Conservation (phyloP, 2,888 invertebrate species). For the Andrena bicolor region DNA sequence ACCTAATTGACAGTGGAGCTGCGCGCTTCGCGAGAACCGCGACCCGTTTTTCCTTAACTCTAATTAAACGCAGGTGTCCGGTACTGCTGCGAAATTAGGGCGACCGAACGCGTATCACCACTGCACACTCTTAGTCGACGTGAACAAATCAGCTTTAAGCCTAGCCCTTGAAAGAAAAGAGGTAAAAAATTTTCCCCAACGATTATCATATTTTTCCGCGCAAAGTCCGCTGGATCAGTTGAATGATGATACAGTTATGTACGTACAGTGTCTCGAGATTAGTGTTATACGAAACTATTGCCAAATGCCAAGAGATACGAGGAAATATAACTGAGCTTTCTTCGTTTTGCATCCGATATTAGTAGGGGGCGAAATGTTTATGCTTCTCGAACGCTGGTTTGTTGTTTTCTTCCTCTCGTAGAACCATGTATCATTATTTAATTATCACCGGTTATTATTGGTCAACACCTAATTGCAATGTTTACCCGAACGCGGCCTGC, state of each 20-base stretch:
- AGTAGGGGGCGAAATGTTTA: too few relatives aligned
- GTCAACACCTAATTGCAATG: neutral
- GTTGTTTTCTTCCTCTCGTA: too few relatives aligned
- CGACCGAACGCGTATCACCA: slow-evolving; percentile 97
- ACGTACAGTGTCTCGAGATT: neutral
- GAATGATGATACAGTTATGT: too few relatives aligned
- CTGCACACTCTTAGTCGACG: slow-evolving; percentile 96
- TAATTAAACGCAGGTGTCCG: slow-evolving; percentile 91
- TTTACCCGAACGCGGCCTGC: neutral
- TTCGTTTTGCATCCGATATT: neutral
- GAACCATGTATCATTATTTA: too few relatives aligned
- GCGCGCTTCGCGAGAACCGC: neutral
- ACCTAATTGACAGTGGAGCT: slow-evolving; percentile 12
- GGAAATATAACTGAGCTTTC: neutral
- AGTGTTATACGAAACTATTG: neutral
- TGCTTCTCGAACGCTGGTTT: too few relatives aligned
- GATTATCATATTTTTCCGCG: slow-evolving; percentile 16
- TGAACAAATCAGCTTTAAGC: slow-evolving; percentile 91
- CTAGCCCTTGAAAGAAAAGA: slow-evolving; percentile 91
- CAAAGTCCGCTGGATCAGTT: slow-evolving; percentile 11
- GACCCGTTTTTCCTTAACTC: slow-evolving; percentile 52
- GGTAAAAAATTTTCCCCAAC: slow-evolving; percentile 84
- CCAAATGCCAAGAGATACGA: neutral
- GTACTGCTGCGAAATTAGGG: slow-evolving; percentile 97
- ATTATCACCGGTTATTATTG: too few relatives aligned